phyloP scores from a whole-genome alignment of 2,888 invertebrate genomes.

The Drosophila picticornis region DNA sequence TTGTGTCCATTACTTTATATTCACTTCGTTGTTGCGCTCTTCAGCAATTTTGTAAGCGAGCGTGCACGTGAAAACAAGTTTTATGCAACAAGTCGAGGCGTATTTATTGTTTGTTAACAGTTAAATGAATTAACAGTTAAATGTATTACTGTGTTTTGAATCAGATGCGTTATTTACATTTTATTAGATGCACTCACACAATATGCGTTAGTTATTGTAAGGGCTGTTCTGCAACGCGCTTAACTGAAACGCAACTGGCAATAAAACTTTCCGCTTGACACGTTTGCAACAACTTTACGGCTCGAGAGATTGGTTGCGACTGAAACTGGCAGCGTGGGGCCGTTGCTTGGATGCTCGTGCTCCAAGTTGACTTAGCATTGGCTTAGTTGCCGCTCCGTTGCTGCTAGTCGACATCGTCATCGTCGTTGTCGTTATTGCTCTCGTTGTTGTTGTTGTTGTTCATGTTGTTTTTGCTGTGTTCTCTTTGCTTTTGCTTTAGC shows the following conservation, averaged over 20 bases:
- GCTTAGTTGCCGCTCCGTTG: constrained; percentile 45
- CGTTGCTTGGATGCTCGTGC: constrained; percentile 39
- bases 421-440: constrained; percentile 14
- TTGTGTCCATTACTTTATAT: constrained; percentile 29
- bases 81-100: constrained; percentile 64
- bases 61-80: constrained; percentile 74
- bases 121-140: constrained; percentile 5
- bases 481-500: constrained; percentile 24
- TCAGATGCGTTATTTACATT: constrained; percentile 4
- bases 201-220: constrained; percentile 2
- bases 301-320: constrained; percentile 67
- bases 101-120: constrained; percentile 33
- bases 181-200: constrained; percentile 53
- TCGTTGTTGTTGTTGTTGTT: background rate
- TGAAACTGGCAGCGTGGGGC: constrained; percentile 52
- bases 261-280: constrained; percentile 55
- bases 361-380: constrained; percentile 52
- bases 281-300: constrained; percentile 63
- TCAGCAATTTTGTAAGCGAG: constrained; percentile 26
- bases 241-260: constrained; percentile 8
- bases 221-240: constrained; percentile 20
- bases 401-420: constrained; percentile 16
- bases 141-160: constrained; percentile 11
- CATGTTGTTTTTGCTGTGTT: background rate
- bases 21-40: constrained; percentile 45